Base-by-base conservation (phyloP, 53 echinoderm and acorn worm genomes). In the Paelopatides confundens region DNA sequence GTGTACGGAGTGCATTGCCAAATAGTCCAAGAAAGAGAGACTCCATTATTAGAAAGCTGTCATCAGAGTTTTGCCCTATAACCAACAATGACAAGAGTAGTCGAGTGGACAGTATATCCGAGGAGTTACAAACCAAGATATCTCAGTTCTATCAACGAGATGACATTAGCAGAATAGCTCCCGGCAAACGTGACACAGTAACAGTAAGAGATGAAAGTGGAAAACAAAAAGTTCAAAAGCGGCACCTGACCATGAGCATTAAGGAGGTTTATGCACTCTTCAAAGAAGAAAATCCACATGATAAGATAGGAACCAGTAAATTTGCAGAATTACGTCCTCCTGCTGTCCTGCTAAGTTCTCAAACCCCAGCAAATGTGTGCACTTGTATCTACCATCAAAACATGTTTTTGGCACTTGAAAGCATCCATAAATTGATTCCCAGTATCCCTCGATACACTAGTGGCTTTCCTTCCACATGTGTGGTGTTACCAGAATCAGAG, bases 281-380 rank as follows among this genome's bases (percentile, higher is more conserved):
- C 54, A 26, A 53, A 13, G 81, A 34, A 52, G 81, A 53, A 52
- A 28, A 81, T 52, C 24, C 81, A 52, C 30, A 49, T 8, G 81
- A 4, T 27, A 81, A 81, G 54, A 53, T 81, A 23, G 52, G 81
- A 13, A 81, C n/a, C 6, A 81, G 81, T 52, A 81, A 81, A 52
- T 81, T 81, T 81, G 54, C 81, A 5, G 81, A 81, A 49, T 31
- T 52, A 35, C 81, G 81, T 29, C 81, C 81, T 8, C 51, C 27
- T 28, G 28, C 27, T 52, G 81, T 81, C 17, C 11, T 81, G 31
- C 53, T 81, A 3, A 81, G 81, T 52, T 51, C 28, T 26, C 4
- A 81, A 81, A 26, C 32, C 31, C 81, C 81, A 52, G 28, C 27
- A 21, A 81, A 51, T 52, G 77, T 77, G 4, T 76, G 76, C 46